Conservation (phyloP, 2,797 vertebrate genomes). For the Acanthopagrus latus region DNA sequence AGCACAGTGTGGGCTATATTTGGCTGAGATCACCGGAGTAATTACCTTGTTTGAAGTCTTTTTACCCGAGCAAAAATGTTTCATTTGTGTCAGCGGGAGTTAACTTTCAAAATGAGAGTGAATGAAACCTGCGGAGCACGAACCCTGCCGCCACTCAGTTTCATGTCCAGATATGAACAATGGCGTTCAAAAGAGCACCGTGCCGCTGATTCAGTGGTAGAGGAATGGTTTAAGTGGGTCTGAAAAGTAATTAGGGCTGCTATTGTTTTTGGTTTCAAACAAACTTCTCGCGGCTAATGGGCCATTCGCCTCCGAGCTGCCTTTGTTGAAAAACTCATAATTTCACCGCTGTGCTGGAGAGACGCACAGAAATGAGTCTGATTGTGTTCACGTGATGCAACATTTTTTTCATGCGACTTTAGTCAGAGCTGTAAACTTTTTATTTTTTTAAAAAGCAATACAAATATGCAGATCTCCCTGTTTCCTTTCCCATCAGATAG, state of each 20-base stretch:
- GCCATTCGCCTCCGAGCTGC: slow-evolving; percentile 43
- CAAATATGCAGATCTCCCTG: background rate
- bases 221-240: slow-evolving; percentile 59
- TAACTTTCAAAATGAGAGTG: slow-evolving; percentile 66
- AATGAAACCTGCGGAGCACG: slow-evolving; percentile 59
- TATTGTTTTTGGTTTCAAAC: slow-evolving; percentile 64
- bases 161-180: slow-evolving; percentile 61
- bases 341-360: slow-evolving; percentile 35
- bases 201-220: slow-evolving; percentile 45
- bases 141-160: slow-evolving; percentile 53
- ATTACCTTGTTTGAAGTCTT: slow-evolving; percentile 66
- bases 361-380: background rate
- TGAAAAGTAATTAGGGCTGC: slow-evolving; percentile 54
- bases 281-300: slow-evolving; percentile 56
- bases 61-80: slow-evolving; percentile 53
- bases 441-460: background rate
- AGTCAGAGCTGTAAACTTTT: background rate
- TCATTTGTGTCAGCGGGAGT: slow-evolving; percentile 67
- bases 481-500: slow-evolving; percentile 15
- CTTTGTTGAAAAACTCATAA: slow-evolving; percentile 57
- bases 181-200: slow-evolving; percentile 51
- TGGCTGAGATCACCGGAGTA: slow-evolving; percentile 49
- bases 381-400: slow-evolving; percentile 22
- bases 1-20: slow-evolving; percentile 56
- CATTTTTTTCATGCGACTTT: background rate